phyloP scores from a whole-genome alignment of 2,888 invertebrate genomes.

The Amphiduros pacificus region DNA sequence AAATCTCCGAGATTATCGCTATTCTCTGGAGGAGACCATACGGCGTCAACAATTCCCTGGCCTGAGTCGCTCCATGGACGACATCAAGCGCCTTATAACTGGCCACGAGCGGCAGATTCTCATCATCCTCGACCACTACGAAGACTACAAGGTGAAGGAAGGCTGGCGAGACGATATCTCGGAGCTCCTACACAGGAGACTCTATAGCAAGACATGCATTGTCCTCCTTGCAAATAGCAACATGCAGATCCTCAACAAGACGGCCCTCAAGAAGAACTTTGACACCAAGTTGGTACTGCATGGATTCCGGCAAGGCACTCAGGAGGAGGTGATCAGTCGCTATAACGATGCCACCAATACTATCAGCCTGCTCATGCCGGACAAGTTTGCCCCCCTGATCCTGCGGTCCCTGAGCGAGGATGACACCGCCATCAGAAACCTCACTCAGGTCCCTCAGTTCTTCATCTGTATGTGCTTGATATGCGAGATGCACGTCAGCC shows the following conservation, averaged over 20 bases:
- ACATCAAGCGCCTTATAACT: conserved; percentile 43
- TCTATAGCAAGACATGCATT: conserved; percentile 35
- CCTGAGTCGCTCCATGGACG: conserved; percentile 35
- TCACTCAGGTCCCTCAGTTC: conserved; percentile 21
- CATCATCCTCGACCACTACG: conserved; percentile 47
- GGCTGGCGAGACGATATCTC: conserved; percentile 22
- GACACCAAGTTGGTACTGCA: conserved; percentile 17
- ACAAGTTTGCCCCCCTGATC: neutral
- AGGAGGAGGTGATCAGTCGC: too few species aligned
- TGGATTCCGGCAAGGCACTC: conserved; percentile 18
- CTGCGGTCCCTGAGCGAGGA: too few species aligned
- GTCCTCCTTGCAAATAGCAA: conserved; percentile 37
- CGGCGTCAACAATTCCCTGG: conserved; percentile 37
- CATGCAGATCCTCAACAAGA: neutral
- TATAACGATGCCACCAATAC: too few species aligned
- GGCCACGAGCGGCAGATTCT: conserved; percentile 37
- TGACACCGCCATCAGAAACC: neutral
- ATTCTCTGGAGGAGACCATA: conserved; percentile 24
- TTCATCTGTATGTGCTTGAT: conserved; percentile 25
- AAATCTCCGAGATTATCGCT: neutral
- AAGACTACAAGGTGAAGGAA: conserved; percentile 23
- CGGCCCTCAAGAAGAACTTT: conserved; percentile 8
- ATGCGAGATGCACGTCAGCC: conserved; percentile 1
- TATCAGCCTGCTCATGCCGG: neutral
- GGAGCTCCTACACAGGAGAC: conserved; percentile 35